Evolutionary conservation across 2,113 vertebrate species (phyloP), one percentile per base, ranked within the genome.

Genomic region (human): DNA sequence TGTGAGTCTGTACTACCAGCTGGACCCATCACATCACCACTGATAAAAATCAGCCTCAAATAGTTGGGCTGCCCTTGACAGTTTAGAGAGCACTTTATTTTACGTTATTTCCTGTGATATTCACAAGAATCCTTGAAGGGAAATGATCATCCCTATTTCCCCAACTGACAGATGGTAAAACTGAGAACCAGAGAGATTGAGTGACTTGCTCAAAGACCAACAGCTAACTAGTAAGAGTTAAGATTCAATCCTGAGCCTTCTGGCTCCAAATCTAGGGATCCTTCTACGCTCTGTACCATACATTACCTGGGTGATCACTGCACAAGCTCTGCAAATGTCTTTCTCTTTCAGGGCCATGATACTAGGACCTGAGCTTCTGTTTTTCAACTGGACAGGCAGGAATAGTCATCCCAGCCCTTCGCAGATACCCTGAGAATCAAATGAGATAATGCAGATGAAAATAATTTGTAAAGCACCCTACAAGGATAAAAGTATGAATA

Each of bases 361-460:
- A 75, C 76, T 68, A 89, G 87, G 38, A 22, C 43, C 40, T 48
- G 27, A 40, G 75, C 20, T 38, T 92, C 78, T n/a, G 8, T 72
- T 96, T 94, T 75, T 57, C 94, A 89, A 20, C n/a, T 75, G 64
- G 61, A 96, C 61, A 93, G 35, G 30, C 50, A 92, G 17, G 25
- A 45, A 78, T 72, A 92, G 59, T 40, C 64, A 90, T 57, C 79
- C 45, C 40, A 82, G 16, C 27, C 72, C 66, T 38, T 89, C 92
- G 59, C 18, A 92, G 43, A 90, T 83, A 35, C 72, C 50, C 83
- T 35, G 57, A 82, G 82, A 88, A 85, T 70, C 78, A 79, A 87
- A 89, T 66, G 76, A 81, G 90, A 76, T 93, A n/a, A 64, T 66
- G 64, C 75, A 72, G 76, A 86, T 84, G 57, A 83, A 95, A 82